Evolutionary conservation across 2,888 invertebrate species (phyloP), one percentile per base, ranked within the genome.

Genomic region (Hanleya hanleyi): DNA sequence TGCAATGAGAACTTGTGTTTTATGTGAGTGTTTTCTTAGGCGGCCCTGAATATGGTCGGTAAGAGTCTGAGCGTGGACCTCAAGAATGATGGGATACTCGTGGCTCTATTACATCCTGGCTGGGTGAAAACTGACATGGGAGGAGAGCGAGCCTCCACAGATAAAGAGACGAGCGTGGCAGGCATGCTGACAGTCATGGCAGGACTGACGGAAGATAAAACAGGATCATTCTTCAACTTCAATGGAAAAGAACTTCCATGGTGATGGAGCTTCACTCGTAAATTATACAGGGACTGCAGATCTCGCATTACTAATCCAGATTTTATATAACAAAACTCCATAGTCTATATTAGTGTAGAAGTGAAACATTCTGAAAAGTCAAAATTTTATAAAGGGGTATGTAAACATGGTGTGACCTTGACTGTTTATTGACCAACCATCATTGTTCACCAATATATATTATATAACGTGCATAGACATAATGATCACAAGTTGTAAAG

Each of bases 111-210:
- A 74, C 97, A 97, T 91, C 97, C 97, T 0, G 97, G 97, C 1
- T 97, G 97, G 97, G 96, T 97, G 7, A 94, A 94, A 88, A 97
- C 97, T 0, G 95, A 94, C 79, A 95, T 97, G 95, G 97, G 97
- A 4, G 97, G 97, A 4, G 90, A 92, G 49, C 94, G 93, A 79
- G 97, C 97, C 0, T 94, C 94, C 0, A 91, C 96, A 38, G 94
- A 94, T 68, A 91, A 95, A 0, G 93, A 94, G 33, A 92, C 93
- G 0, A 94, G 95, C 87, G 93, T 94, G 5, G 86, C 86, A 0
- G 92, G 92, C 26, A 94, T 97, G 73, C 90, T 96, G 26, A 89
- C 93, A 6, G 94, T 95, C 3, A 90, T 97, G 57, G 86, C 91
- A 49, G 91, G 91, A 1, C 91, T 96, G 6, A 92, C 92, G 35